Percentiles rank a stretch among this genome's conserved stretches.
Conservation (phyloP, 2,888 invertebrate species). For the Dichetophora obliterata region DNA sequence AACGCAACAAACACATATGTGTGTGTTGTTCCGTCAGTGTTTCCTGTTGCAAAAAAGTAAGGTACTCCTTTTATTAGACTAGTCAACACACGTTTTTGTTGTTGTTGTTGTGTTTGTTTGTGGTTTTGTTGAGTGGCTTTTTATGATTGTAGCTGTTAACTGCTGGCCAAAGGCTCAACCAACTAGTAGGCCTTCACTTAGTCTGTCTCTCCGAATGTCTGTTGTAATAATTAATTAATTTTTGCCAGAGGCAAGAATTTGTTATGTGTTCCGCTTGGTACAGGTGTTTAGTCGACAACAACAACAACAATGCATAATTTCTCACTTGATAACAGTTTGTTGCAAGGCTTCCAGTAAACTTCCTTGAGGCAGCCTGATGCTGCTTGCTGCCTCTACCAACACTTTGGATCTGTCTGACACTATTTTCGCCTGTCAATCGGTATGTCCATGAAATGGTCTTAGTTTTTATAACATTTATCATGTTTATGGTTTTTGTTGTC, state of each 20-base stretch:
- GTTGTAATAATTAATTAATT: constrained; percentile 38
- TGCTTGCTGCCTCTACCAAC: background rate
- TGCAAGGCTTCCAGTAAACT: background rate
- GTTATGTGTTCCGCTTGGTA: background rate
- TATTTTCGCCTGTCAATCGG: background rate
- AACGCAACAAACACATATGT: no score
- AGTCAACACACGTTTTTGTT: no score
- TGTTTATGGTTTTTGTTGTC: no score
- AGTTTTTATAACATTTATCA: background rate
- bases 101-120: no score
- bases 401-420: background rate
- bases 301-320: background rate
- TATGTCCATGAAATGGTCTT: background rate
- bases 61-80: no score
- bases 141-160: no score
- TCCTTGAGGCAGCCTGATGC: background rate
- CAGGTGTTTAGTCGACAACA: constrained; percentile 13
- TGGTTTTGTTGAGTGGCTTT: no score
- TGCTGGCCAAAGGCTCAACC: no score
- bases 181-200: no score
- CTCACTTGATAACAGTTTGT: constrained; percentile 17
- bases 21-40: no score
- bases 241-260: constrained; percentile 29
- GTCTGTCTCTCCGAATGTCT: background rate
- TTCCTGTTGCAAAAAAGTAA: no score